phyloP scores from a whole-genome alignment of 2,888 invertebrate species.

The Rhagonycha fulva region DNA sequence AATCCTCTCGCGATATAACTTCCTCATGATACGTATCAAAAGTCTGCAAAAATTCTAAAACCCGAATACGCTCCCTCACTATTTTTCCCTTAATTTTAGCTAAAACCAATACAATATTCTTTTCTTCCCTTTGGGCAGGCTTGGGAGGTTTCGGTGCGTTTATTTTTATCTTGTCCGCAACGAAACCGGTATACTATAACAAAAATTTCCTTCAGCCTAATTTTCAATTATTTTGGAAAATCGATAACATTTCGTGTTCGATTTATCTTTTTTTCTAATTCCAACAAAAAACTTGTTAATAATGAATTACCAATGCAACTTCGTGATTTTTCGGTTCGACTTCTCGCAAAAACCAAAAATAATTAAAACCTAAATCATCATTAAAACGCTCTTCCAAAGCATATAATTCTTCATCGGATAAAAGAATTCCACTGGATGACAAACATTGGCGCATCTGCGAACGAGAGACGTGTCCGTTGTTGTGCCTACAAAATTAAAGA shows the following conservation, averaged over 20 bases:
- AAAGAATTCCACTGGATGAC: conserved; percentile 67
- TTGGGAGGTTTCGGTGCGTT: conserved; percentile 47
- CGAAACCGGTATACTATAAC: conserved; percentile 49
- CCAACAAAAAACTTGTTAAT: not conserved
- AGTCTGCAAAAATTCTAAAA: conserved; percentile 68
- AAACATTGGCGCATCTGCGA: conserved; percentile 73
- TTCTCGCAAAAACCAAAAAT: conserved; percentile 70
- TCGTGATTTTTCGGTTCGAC: conserved; percentile 57
- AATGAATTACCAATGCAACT: conserved; percentile 49
- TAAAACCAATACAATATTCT: conserved; percentile 70
- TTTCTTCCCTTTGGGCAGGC: conserved; percentile 55
- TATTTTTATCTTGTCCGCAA: conserved; percentile 50
- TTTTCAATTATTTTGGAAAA: not conserved
- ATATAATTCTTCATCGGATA: conserved; percentile 67
- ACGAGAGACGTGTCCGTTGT: conserved; percentile 73
- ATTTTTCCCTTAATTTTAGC: conserved; percentile 77
- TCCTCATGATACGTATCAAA: conserved; percentile 69
- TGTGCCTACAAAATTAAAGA: conserved; percentile 57
- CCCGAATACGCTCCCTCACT: conserved; percentile 68
- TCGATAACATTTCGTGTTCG: not conserved
- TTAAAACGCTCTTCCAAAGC: conserved; percentile 72
- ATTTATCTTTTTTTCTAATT: not conserved
- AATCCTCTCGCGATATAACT: conserved; percentile 67
- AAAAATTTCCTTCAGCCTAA: conserved; percentile 22
- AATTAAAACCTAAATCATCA: conserved; percentile 77